Evolutionary conservation across 2,113 vertebrate genomes (phyloP), one percentile per base, ranked within the genome.

Genomic region (Tyrannus savana): DNA sequence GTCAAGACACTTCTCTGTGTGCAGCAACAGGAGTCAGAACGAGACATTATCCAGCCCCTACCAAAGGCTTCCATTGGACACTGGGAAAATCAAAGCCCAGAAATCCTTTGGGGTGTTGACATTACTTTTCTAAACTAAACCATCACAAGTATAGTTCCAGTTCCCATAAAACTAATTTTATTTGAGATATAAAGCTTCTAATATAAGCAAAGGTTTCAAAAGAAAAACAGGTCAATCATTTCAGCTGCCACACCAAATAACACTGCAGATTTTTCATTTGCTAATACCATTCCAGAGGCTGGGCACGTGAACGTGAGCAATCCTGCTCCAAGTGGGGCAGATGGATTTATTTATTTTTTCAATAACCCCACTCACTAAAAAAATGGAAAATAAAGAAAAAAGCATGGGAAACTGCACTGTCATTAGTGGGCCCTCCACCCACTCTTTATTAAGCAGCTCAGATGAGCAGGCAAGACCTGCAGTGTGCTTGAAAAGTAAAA

Each of bases 81-180:
- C 60, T 12, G 79, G 55, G 53, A 90, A 88, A 93, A 95, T 95
- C 87, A 87, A 96, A 93, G 83, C 35, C 39, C 78, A 92, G 79
- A 84, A 95, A 93, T 84, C 75, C 64, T 93, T 85, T 28, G 63
- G 72, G 72, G 72, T 83, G 67, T 92, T 90, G 80, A 81, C 79
- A 81, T 78, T 88, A 88, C 60, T 96, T 92, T 92, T 77, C 79
- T 75, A 84, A 97, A 88, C 56, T 60, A 91, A 93, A 86, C 79
- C 80, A 92, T 89, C 89, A 58, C 60, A 82, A 95, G 76, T 12
- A 37, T 9, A 87, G 58, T 60, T 95, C 79, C 47, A 33, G 7
- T 88, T 91, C 84, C 72, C 41, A 92, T 94, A 92, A 94, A 96
- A 50, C 52, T 77, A 71, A 86, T 88, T 94, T 93, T 92, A 96